Evolutionary conservation across 2,797 vertebrate species (phyloP), one percentile per base, ranked within the genome.

Genomic region (Spinibarbus caldwelli): DNA sequence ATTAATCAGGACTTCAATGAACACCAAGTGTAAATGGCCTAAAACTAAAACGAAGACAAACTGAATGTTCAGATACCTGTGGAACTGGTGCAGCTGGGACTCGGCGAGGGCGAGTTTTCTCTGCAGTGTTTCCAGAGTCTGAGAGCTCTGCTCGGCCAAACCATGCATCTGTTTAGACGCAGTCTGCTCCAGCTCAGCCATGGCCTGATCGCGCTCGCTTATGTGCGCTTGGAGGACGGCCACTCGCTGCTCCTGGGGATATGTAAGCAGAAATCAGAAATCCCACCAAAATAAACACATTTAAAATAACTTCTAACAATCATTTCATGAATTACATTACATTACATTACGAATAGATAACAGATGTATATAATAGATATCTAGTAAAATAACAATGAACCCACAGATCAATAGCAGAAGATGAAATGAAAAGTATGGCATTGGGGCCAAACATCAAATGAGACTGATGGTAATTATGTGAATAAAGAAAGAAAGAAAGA

Each of bases 1-100:
- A 57, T 38, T 62, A 5, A 38, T 11, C 36, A 41, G 41, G 75
- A 78, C 3, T 2, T 29, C 45, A 21, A 45, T 47, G 9, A 38
- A n/a, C 7, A 76, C 11, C 73, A 54, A 76, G 12, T 38, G 12
- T 54, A 52, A 38, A 80, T 11, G 8, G 45, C 11, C 47, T 84
- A 57, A 70, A 84, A 57, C 21, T 26, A 64, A 76, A 66, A 29
- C 21, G 2, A 54, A 49, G 43, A 64, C 21, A 77, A 49, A 19
- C 19, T 38, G 29, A 19, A 66, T 29, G 34, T 68, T 36, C 3
- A 10, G 57, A 79, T 94, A 97, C 97, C 97, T 80, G 80, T 93
- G 91, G 84, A 98, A 95, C 85, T 98, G 96, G 75, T 97, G 95
- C 87, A 95, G 92, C 92, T 96, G 96, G 38, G 94, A 92, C 91